Base-by-base conservation (phyloP, 2,888 invertebrate species). In the Ashinkailepas kermadecensis region DNA sequence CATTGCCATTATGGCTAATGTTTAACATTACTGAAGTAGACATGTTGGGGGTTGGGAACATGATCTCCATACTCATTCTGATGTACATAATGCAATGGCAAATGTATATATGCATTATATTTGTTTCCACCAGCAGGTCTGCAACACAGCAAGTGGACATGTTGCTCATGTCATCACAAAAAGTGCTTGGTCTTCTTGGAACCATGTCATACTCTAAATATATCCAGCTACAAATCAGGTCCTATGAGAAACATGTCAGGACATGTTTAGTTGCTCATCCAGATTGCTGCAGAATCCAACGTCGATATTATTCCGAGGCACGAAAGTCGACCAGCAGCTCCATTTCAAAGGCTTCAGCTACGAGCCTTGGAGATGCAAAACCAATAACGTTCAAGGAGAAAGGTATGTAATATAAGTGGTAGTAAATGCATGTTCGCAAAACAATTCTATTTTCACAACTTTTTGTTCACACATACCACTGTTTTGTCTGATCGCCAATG, bases 321-420 rank as follows among this genome's bases (percentile, higher is more conserved):
- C 15, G 56, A 13, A 9, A 15, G 21, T 21, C 54, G 4, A 10
- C 8, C 39, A 56, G 56, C 54, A 56, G 15, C 12, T 18, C 74
- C 10, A 56, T 74, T 0, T 56, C 74, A 54, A 74, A 74, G 11
- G 54, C 74, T 9, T 1, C 74, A 56, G 21, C 15, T 9, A 18
- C 54, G 1, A n/a, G 21, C 18, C 21, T 74, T 56, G 74, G 74
- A 10, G 74, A 56, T 56, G 74, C 74, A 18, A 74, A 74, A 56
- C 74, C 54, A 56, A 74, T 74, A 54, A 56, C 74, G 13, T 74
- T 74, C 56, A 74, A 74, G 21, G 74, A 74, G 56, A 74, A 74
- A 56, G 74, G 74, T 74, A 11, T 11, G 21, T 11, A 8, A n/a
- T n/a, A 8, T 1, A 64, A 18, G 18, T 39, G 39, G 39, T 39